Evolutionary conservation across 2,888 invertebrate species (phyloP), one percentile per base, ranked within the genome.

Genomic region (Spodoptera exigua): DNA sequence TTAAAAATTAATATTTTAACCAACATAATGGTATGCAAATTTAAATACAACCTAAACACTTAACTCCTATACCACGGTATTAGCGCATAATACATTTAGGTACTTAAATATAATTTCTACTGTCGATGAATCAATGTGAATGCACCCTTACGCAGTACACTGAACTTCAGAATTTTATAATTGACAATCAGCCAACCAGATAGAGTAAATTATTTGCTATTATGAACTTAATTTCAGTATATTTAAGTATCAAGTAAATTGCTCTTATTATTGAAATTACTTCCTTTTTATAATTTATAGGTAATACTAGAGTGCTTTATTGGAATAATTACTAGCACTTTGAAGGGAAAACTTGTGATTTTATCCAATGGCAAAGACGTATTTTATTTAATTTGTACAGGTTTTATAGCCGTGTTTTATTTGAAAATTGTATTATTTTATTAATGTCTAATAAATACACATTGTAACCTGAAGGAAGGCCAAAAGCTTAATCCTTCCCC

Each of bases 241-340:
- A 59, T 51, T 40, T 41, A 27, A 41, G 65, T 39, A 46, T 36
- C 13, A 32, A 18, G 34, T 36, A 56, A 72, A 66, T 70, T 72
- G 34, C 56, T 58, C 61, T 58, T 72, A 72, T 67, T 73, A 61
- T 55, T 61, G 37, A 46, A 57, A 67, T 34, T n/a, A 62, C 57
- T 67, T 70, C 57, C 57, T 62, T 48, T 55, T 7, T 27, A 68
- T 67, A 68, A 73, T 48, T 71, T 47, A 46, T 21, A 9, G 37
- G 37, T 74, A 68, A 70, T 55, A n/a, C 55, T 41, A 27, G 34
- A 17, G 37, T 49, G 44, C 34, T 66, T 69, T 67, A 67, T 67
- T 27, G n/a, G 14, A 37, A 39, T 65, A 12, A 53, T 52, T 45
- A n/a, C 34, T 48, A 27, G 34, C 17, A 36, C 16, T 37, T 39